These are phyloP conservation scores for Lypha dubia DNA, from an alignment of 2,888 invertebrate genomes.

Conservation along the genomic window DNA sequence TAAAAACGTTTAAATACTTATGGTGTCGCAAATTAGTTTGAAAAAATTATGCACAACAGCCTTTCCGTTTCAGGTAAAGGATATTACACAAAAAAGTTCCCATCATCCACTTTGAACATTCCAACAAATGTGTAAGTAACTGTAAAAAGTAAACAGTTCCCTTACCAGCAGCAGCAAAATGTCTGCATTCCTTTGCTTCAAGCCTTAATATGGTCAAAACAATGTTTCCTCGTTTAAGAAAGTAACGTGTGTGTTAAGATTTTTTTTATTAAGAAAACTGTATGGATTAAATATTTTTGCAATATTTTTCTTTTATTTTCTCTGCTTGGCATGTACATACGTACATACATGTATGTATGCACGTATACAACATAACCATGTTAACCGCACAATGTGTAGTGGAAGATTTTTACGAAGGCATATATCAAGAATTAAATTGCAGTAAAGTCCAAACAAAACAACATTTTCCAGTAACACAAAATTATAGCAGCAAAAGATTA, in stretches of 20 bases:
- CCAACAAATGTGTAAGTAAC: constrained; percentile 21
- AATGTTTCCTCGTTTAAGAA: constrained; percentile 11
- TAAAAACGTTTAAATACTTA: too few species aligned
- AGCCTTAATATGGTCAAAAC: constrained; percentile 48
- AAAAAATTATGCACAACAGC: background rate
- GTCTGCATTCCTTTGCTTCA: constrained; percentile 15
- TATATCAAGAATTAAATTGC: constrained; percentile 12
- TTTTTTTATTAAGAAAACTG: constrained; percentile 16
- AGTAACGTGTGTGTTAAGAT: background rate
- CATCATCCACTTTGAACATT: background rate
- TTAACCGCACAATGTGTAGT: constrained; percentile 22
- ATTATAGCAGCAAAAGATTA: constrained; percentile 8
- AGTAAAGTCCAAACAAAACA: background rate
- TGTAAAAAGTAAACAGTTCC: constrained; percentile 26
- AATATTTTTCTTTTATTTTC: background rate
- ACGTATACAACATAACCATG: constrained; percentile 40
- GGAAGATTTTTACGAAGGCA: constrained; percentile 16
- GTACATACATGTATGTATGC: too few species aligned
- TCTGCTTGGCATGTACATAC: background rate
- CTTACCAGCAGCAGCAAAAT: background rate
- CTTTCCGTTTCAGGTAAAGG: background rate
- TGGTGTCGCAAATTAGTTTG: background rate
- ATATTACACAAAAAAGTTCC: background rate
- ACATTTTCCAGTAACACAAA: background rate
- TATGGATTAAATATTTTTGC: constrained; percentile 36